Conservation (phyloP, 2,888 invertebrate genomes). For the Lycophotia porphyrea region DNA sequence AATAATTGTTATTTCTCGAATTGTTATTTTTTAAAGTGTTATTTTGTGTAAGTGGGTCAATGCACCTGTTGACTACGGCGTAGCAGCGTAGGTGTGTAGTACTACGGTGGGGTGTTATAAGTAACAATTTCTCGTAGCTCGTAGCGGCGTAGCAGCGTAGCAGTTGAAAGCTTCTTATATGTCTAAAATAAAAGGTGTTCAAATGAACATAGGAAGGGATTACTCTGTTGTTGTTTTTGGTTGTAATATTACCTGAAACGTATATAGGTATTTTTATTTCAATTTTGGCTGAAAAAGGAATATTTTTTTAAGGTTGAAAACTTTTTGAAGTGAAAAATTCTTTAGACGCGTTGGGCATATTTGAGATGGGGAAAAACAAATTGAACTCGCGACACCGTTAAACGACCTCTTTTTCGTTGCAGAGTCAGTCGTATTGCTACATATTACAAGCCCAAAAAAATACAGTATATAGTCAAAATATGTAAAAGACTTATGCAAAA, state of each 20-base stretch:
- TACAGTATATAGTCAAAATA: too few species aligned
- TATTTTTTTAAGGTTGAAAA: background rate
- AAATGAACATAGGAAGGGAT: background rate
- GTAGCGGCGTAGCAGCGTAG: constrained; percentile 24
- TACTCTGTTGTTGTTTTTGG: background rate
- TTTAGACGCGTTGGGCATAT: too few species aligned
- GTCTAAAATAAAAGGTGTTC: background rate
- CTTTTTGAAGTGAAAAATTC: too few species aligned
- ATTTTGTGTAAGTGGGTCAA: constrained; percentile 67
- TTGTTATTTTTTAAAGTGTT: constrained; percentile 31
- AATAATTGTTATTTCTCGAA: constrained; percentile 3
- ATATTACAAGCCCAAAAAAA: too few species aligned
- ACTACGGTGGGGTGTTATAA: constrained; percentile 42
- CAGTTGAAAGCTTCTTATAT: background rate
- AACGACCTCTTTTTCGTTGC: too few species aligned
- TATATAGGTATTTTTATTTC: background rate
- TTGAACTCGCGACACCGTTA: too few species aligned
- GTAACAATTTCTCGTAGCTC: constrained; percentile 52
- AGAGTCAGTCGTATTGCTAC: too few species aligned
- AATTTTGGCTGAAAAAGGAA: background rate
- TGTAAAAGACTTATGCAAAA: too few species aligned
- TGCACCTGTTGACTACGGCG: constrained; percentile 76
- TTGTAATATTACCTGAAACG: background rate
- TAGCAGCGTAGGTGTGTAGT: constrained; percentile 70
- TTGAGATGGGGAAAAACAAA: too few species aligned